Base-by-base conservation (phyloP, 2,888 invertebrate genomes). In the Gastracanthus pulcherrimus region DNA sequence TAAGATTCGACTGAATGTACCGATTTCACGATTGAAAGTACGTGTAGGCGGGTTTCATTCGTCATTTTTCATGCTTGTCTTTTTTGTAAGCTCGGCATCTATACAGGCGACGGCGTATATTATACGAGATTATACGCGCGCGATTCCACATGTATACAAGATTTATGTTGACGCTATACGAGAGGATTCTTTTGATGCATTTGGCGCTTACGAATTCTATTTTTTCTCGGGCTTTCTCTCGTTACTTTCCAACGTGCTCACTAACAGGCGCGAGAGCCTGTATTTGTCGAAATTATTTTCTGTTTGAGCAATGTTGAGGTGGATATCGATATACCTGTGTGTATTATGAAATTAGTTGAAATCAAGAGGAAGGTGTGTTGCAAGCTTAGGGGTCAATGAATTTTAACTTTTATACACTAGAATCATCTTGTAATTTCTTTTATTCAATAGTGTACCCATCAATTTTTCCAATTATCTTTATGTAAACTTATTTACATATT, bases 141-240 rank as follows among this genome's bases (percentile, higher is more conserved):
- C 16, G 38, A 66, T 66, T 38, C 2, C n/a, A 16, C 19, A 26
- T 5, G 29, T 67, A 67, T 16, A 55, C 16, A 34, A 70, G 70
- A 70, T 70, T 69, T 48, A 69, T 69, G 45, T 29, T 16, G 41
- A 41, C n/a, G 66, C 9, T 41, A 41, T 16, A 41, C 16, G 16
- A 41, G 41, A 41, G 6, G 66, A 16, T 45, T 69, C 31, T 48
- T 48, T 45, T 36, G 48, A 45, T 48, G 69, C 70, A 70, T 55
- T 36, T 38, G 38, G 23, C 29, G 16, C 29, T 16, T n/a, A 13
- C 11, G 19, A 38, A 64, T 64, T 51, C 23, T 36, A 23, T 55
- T 69, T 55, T 55, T 36, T 16, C 31, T 55, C 48, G n/a, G 29
- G 48, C 48, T 69, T 69, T 69, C 67, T 69, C 66, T 66, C 66